A percentile compares a stretch with the other conserved stretches of the same genome.
Conservation (phyloP, 1,140 invertebrate genomes). For the Tetramorium simillimum region DNA sequence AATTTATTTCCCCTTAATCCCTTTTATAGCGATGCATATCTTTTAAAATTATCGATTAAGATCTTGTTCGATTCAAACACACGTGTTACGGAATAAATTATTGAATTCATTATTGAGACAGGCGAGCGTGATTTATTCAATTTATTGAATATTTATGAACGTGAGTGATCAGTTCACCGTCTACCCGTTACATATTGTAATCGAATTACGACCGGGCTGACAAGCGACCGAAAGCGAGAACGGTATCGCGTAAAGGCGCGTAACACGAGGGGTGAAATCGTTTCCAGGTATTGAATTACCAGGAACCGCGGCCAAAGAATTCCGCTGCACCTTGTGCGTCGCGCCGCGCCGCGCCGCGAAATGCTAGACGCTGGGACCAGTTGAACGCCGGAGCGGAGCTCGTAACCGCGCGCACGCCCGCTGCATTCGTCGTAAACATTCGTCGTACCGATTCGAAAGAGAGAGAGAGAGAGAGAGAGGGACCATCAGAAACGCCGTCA, state of each 20-base stretch:
- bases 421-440: conserved; percentile 40
- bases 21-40: not conserved
- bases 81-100: not conserved
- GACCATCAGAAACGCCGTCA: not conserved
- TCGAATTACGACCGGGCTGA: not conserved
- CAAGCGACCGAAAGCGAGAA: conserved; percentile 31
- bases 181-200: not conserved
- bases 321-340: conserved; percentile 20
- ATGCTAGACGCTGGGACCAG: conserved; percentile 54
- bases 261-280: conserved; percentile 83
- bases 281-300: conserved; percentile 80
- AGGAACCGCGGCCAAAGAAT: conserved; percentile 71
- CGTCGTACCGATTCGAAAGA: not conserved
- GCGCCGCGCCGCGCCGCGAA: conserved; percentile 40
- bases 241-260: conserved; percentile 62
- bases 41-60: not conserved
- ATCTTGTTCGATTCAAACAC: not conserved
- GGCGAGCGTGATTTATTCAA: not conserved
- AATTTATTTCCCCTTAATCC: conserved; percentile 5
- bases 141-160: conserved; percentile 1
- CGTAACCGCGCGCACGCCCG: conserved; percentile 3
- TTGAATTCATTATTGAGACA: not conserved
- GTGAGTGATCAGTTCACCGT: not conserved
- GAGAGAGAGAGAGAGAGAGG: not conserved
- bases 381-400: not conserved